phyloP scores from a whole-genome alignment of 1,140 invertebrate species.

The Drosophila nigrodunni region DNA sequence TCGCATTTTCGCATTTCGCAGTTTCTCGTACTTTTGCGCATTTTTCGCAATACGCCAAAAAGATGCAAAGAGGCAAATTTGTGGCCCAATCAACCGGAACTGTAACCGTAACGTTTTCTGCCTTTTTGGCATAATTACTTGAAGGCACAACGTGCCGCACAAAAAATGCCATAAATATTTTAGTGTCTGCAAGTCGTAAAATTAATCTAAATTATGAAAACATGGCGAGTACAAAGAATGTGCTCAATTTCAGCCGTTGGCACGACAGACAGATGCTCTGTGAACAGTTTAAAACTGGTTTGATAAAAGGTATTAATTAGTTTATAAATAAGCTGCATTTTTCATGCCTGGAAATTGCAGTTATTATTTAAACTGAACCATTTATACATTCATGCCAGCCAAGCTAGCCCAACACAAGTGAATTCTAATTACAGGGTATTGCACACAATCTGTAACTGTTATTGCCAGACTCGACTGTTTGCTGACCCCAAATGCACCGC shows the following conservation, averaged over 20 bases:
- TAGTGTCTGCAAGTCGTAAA: conserved; percentile 24
- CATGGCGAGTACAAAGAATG: conserved; percentile 4
- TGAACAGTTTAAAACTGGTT: not conserved
- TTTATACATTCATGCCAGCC: not conserved
- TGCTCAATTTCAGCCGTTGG: not conserved
- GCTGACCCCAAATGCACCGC: conserved; percentile 45
- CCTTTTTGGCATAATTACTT: conserved; percentile 41
- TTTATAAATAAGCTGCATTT: too few relatives aligned
- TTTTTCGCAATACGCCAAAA: conserved; percentile 46
- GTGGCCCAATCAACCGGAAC: conserved; percentile 64
- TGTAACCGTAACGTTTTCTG: conserved; percentile 53
- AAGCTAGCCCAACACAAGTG: not conserved
- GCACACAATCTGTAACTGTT: conserved; percentile 24
- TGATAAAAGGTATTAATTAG: too few relatives aligned
- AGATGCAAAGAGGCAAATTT: conserved; percentile 35
- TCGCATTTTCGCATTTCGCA: conserved; percentile 19
- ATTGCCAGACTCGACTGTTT: conserved; percentile 24
- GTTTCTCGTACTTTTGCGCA: conserved; percentile 9
- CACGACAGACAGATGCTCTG: conserved; percentile 5
- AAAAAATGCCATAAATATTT: conserved; percentile 58
- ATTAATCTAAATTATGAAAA: conserved; percentile 20
- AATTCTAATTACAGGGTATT: conserved; percentile 15
- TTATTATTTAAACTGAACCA: too few relatives aligned
- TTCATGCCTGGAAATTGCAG: too few relatives aligned
- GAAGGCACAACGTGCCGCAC: conserved; percentile 10